Base-by-base conservation (phyloP, 2,113 vertebrate genomes). In the Apus apus region DNA sequence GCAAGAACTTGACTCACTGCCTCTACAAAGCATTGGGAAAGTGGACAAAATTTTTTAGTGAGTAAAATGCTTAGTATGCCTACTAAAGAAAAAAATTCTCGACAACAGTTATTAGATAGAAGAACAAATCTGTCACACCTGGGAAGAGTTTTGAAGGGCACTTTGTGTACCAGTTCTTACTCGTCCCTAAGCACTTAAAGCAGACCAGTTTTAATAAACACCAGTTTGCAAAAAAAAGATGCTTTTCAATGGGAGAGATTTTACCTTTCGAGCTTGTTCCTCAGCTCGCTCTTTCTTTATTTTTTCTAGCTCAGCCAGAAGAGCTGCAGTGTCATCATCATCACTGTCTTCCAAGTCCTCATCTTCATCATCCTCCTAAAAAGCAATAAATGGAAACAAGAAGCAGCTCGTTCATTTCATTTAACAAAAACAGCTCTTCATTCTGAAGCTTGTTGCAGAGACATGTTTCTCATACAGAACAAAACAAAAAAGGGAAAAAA, bases 241-340 rank as follows among this genome's bases (percentile, higher is more conserved):
- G 38, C n/a, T 65, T 38, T 34, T 61, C 34, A 54, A 43, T 3
- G 3, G 29, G 20, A 57, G 32, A 91, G 72, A 58, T 60, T 93
- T 97, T 98, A 99, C 99, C 98, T 99, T 99, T 60, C 99, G 98
- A 91, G 99, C 99, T 94, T 99, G 99, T 81, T 99, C 99, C 94
- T 99, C 99, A 78, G 99, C 99, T 67, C 99, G 97, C 78, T 99
- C 99, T 95, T 99, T 99, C 96, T 99, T 99, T 66, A 99, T 99
- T 94, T 99, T 99, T 87, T 99, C 99, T 25, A 99, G 97, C 90
- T 99, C 99, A 78, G 99, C 99, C 88, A 99, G 97, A 92, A 99
- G 99, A 89, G 99, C 99, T 66, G 99, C 99, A 40, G 99, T 99
- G 89, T 99, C 99, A 14, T 99, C 99, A 62, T 99, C 99, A 65